phyloP scores from a whole-genome alignment of 2,888 invertebrate genomes.

The Bruchidius siliquastri region DNA sequence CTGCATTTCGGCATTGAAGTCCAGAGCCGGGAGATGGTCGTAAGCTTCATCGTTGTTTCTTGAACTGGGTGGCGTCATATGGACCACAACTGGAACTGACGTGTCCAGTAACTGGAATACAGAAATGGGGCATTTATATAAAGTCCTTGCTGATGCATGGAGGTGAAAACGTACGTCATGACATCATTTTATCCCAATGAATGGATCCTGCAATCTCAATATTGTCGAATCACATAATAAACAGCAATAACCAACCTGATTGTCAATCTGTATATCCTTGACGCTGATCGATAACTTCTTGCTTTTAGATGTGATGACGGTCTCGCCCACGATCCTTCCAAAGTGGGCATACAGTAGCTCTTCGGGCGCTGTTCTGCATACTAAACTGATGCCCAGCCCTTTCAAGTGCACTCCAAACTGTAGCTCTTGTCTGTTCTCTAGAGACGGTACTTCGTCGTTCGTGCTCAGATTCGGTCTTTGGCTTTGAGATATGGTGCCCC shows the following conservation, averaged over 20 bases:
- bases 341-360: constrained; percentile 76
- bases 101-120: constrained; percentile 71
- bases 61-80: constrained; percentile 56
- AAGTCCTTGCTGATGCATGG: no score
- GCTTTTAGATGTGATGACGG: constrained; percentile 52
- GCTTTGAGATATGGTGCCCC: constrained; percentile 50
- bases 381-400: constrained; percentile 73
- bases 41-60: constrained; percentile 49
- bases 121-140: no score
- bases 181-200: no score
- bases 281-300: constrained; percentile 68
- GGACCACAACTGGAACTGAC: constrained; percentile 78
- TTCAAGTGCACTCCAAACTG: constrained; percentile 58
- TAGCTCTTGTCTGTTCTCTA: constrained; percentile 48
- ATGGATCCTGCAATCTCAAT: no score
- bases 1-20: constrained; percentile 69
- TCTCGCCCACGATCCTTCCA: constrained; percentile 59
- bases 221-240: neutral
- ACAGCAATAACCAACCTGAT: constrained; percentile 53
- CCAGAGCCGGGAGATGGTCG: constrained; percentile 66
- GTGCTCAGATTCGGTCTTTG: constrained; percentile 45
- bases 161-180: no score
- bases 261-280: constrained; percentile 80
- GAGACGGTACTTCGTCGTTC: constrained; percentile 22
- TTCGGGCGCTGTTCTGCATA: constrained; percentile 69